Conservation (phyloP, 1,140 invertebrate genomes). For the Cheumatopsyche charites region DNA sequence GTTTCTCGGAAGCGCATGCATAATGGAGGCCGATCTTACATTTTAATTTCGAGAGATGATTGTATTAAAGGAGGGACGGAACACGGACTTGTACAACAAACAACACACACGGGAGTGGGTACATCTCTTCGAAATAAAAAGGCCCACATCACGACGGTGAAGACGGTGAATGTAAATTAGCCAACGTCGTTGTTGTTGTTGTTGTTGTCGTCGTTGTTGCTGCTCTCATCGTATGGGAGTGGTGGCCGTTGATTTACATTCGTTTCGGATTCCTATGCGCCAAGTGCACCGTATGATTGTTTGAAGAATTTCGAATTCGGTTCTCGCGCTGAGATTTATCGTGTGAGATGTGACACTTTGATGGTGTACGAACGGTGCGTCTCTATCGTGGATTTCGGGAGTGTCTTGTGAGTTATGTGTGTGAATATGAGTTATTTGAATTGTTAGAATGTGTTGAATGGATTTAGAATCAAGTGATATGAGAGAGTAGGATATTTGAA, state of each 20-base stretch:
- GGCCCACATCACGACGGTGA: constrained; percentile 42
- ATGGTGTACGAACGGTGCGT: too few relatives aligned
- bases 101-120: background rate
- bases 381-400: too few relatives aligned
- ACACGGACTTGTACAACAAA: background rate
- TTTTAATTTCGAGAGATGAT: constrained; percentile 47
- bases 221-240: constrained; percentile 17
- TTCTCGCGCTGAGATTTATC: too few relatives aligned
- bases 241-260: constrained; percentile 38
- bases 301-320: background rate
- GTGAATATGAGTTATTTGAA: too few relatives aligned
- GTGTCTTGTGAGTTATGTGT: too few relatives aligned
- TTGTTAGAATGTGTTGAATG: too few relatives aligned
- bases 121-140: too few relatives aligned
- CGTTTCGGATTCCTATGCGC: background rate
- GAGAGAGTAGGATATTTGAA: too few relatives aligned
- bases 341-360: too few relatives aligned
- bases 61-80: constrained; percentile 32
- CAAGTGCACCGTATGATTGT: background rate
- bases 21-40: constrained; percentile 43
- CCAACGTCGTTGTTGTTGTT: constrained; percentile 34
- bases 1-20: constrained; percentile 41
- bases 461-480: too few relatives aligned
- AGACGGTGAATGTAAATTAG: constrained; percentile 45
- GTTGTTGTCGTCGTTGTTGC: constrained; percentile 35